Conservation (phyloP, 2,888 invertebrate species). For the Scaptomyza tumidula region DNA sequence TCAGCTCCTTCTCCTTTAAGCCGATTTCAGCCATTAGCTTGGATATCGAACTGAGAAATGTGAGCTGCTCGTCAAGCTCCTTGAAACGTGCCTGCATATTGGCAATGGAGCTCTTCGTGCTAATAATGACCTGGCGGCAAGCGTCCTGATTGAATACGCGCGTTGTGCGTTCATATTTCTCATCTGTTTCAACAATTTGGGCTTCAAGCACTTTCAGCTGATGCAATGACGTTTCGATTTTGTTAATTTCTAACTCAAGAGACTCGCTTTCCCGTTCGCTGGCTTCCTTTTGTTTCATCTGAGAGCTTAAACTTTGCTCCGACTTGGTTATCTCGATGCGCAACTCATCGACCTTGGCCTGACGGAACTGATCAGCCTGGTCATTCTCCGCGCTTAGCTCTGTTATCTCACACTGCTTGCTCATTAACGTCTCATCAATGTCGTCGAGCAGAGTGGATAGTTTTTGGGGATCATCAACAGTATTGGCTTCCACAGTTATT, state of each 20-base stretch:
- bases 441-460: slow-evolving; percentile 79
- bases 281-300: slow-evolving; percentile 84
- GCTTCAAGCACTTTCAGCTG: slow-evolving; percentile 85
- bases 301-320: slow-evolving; percentile 88
- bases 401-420: slow-evolving; percentile 76
- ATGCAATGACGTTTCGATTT: slow-evolving; percentile 87
- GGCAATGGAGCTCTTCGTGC: slow-evolving; percentile 86
- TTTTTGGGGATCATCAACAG: slow-evolving; percentile 66
- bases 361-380: slow-evolving; percentile 84
- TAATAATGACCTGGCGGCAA: slow-evolving; percentile 86
- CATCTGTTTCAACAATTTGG: slow-evolving; percentile 83
- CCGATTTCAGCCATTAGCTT: slow-evolving; percentile 80
- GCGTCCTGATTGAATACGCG: slow-evolving; percentile 72
- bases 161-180: slow-evolving; percentile 66
- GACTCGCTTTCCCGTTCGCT: slow-evolving; percentile 86
- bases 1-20: slow-evolving; percentile 82
- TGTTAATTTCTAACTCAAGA: slow-evolving; percentile 86
- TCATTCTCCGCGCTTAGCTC: slow-evolving; percentile 71
- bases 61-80: slow-evolving; percentile 85
- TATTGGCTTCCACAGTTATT: slow-evolving; percentile 58
- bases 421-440: slow-evolving; percentile 69
- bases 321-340: slow-evolving; percentile 87
- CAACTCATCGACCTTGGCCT: slow-evolving; percentile 86
- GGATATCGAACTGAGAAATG: slow-evolving; percentile 82
- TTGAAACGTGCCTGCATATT: slow-evolving; percentile 87